Conservation (phyloP, 1,140 invertebrate species). For the Drosophila ficusphila region DNA sequence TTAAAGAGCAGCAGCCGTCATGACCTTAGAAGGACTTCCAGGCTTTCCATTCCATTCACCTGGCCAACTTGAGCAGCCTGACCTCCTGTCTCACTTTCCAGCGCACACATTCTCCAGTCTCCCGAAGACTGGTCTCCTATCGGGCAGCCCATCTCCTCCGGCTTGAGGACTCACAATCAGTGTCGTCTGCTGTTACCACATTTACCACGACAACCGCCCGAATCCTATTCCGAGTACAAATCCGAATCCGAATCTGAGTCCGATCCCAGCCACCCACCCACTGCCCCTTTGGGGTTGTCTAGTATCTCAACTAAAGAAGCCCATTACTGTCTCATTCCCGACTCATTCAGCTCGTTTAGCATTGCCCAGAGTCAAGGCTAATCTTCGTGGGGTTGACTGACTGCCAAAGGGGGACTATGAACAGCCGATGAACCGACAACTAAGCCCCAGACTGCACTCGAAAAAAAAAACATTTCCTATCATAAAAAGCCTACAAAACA, state of each 20-base stretch:
- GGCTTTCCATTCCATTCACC: constrained; percentile 35
- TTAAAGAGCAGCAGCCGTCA: constrained; percentile 9
- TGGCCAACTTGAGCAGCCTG: constrained; percentile 32
- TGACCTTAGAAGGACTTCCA: constrained; percentile 38
- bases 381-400: constrained; percentile 64
- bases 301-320: constrained; percentile 65
- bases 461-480: neutral
- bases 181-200: constrained; percentile 61
- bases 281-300: constrained; percentile 39
- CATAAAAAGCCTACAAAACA: neutral
- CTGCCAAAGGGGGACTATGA: constrained; percentile 53
- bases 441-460: constrained; percentile 7
- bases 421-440: constrained; percentile 34
- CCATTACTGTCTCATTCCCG: constrained; percentile 77
- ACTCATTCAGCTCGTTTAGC: constrained; percentile 76
- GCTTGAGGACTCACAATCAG: constrained; percentile 48
- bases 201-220: constrained; percentile 37
- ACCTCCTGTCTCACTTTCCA: constrained; percentile 46
- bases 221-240: constrained; percentile 8
- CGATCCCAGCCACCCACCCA: constrained; percentile 29
- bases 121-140: constrained; percentile 16
- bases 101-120: constrained; percentile 23
- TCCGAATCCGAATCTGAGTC: constrained; percentile 16
- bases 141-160: constrained; percentile 37
- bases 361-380: constrained; percentile 64